Evolutionary conservation across 2,113 vertebrate genomes (phyloP), one percentile per base, ranked within the genome.

Genomic region (Bufo bufo): DNA sequence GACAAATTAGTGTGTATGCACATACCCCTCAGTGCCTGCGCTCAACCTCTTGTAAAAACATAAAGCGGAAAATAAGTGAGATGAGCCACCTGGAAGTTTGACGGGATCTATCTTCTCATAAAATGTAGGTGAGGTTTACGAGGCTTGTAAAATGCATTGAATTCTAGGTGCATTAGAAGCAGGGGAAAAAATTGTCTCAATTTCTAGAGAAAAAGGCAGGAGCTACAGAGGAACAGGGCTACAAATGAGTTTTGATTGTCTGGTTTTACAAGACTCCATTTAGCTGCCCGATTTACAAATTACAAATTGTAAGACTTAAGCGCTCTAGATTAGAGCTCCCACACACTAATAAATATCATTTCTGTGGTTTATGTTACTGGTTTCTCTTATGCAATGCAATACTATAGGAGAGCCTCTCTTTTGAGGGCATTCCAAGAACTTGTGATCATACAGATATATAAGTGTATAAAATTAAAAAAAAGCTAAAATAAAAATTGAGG

Each of bases 61-160:
- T 52, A 78, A 56, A 81, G 86, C 52, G 17, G 86, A 83, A 88
- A 63, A 88, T 77, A 56, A 88, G 80, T 66, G 81, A 59, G 45
- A 84, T 75, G 71, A 84, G 49, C 71, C 71, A 84, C 71, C 87
- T 88, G 87, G 87, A 77, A 77, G 72, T 33, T 49, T 88, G 87
- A 88, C 87, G 77, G 87, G 59, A 88, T 84, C 80, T 66, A 71
- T 88, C 87, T 84, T 77, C 87, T 58, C 87, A 88, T 88, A 88
- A 88, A 88, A 65, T 9, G 14, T 19, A 88, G 87, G 87, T 88
- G 87, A 88, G 81, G 81, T 88, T 88, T 88, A 88, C 54, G 81
- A 66, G 81, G 45, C 87, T 88, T 88, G 87, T 88, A 88, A 88
- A 84, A 84, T n/a, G 77, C 59, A 52, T 6, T 54, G 58, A 59